A percentile compares a stretch with the other conserved stretches of the same genome.
These are phyloP conservation scores for Austrolebias charrua DNA, from an alignment of 2,797 vertebrate species.

Conservation along the genomic window DNA sequence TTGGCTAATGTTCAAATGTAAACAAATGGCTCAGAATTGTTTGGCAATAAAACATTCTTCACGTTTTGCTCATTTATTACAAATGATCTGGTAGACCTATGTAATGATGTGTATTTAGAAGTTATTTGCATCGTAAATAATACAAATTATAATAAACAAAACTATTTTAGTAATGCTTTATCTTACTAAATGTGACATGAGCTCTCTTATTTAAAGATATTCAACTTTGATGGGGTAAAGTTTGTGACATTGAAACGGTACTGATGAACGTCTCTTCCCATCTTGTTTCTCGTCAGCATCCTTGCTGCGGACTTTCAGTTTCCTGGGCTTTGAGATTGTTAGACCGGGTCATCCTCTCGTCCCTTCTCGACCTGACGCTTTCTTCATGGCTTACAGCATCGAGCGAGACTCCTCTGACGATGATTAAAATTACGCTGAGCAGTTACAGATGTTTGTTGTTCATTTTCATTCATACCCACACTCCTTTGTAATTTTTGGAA, in stretches of 20 bases:
- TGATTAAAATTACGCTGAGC: conserved; percentile 79
- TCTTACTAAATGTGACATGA: no score
- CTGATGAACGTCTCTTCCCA: neutral
- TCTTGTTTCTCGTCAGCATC: conserved; percentile 78
- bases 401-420: conserved; percentile 93
- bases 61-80: no score
- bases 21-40: no score
- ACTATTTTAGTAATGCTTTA: no score
- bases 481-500: conserved; percentile 51
- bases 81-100: no score
- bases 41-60: no score
- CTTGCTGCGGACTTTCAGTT: conserved; percentile 95
- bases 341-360: conserved; percentile 98
- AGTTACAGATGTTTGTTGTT: conserved; percentile 44
- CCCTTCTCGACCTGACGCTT: conserved; percentile 95
- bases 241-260: neutral
- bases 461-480: conserved; percentile 37
- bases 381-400: conserved; percentile 98
- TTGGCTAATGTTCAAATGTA: no score
- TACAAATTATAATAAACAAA: no score
- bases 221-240: no score
- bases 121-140: no score
- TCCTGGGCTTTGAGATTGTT: conserved; percentile 99
- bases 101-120: no score
- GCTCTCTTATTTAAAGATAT: no score